Percentiles rank a stretch among this genome's conserved stretches.
These are phyloP conservation scores for Psittacus erithacus DNA, from an alignment of 2,113 vertebrate species.

Conservation along the genomic window DNA sequence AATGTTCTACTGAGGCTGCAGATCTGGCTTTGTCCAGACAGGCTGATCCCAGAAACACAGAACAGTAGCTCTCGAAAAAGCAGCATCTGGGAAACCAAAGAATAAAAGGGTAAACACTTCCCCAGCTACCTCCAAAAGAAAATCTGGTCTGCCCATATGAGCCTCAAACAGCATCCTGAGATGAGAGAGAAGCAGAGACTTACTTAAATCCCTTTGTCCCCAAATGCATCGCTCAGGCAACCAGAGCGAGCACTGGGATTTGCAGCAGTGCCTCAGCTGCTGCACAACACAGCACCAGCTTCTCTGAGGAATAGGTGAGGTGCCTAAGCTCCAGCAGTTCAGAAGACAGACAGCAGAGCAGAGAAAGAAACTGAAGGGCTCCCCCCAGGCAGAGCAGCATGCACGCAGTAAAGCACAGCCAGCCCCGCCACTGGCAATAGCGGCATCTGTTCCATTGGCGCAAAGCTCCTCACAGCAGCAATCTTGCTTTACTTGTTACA, in stretches of 20 bases:
- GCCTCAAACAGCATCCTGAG: neutral
- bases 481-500: neutral
- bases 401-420: neutral
- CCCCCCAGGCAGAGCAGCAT: neutral
- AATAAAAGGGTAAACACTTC: neutral
- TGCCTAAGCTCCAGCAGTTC: neutral
- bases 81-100: conserved; percentile 27
- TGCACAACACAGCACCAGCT: neutral
- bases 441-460: neutral
- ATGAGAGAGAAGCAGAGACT: neutral
- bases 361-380: neutral
- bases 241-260: neutral
- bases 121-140: neutral
- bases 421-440: neutral
- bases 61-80: neutral
- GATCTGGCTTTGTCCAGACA: conserved; percentile 1
- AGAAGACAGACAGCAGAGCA: neutral
- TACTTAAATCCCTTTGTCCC: neutral
- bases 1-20: conserved; percentile 43
- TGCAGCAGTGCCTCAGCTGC: neutral
- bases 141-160: neutral
- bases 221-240: accelerated
- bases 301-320: neutral
- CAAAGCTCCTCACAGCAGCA: conserved; percentile 14
- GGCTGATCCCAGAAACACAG: conserved; percentile 31